phyloP scores from a whole-genome alignment of 2,113 vertebrate species.

The Alexandromys fortis region DNA sequence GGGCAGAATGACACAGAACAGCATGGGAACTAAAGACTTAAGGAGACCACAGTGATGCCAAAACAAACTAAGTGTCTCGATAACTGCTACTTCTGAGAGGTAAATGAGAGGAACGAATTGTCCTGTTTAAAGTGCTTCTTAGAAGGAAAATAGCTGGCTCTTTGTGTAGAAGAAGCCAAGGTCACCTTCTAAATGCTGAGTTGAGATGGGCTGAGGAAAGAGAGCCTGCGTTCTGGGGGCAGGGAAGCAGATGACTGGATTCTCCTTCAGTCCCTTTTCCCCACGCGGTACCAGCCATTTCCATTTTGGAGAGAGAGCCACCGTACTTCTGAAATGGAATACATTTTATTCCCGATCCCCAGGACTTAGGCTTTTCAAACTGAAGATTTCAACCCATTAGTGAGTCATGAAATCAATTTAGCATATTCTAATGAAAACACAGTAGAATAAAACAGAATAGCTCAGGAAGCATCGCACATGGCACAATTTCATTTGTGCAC shows the following conservation, averaged over 20 bases:
- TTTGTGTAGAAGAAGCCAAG: neutral
- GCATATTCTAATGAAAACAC: slow-evolving; percentile 38
- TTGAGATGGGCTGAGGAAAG: neutral
- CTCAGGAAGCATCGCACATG: neutral
- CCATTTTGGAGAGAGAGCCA: slow-evolving; percentile 30
- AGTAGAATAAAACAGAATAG: slow-evolving; percentile 36
- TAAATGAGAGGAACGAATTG: neutral
- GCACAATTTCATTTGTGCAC: neutral
- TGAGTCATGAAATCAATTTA: slow-evolving; percentile 32
- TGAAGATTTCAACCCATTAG: neutral
- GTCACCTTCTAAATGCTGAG: slow-evolving; percentile 15
- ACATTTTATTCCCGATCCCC: slow-evolving; percentile 3
- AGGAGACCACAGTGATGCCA: neutral
- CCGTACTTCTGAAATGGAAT: neutral
- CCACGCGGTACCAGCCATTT: neutral
- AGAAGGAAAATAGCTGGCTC: neutral
- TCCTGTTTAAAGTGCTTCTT: neutral
- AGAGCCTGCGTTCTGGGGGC: neutral
- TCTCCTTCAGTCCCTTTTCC: neutral
- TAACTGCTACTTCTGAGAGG: neutral
- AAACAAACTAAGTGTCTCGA: neutral
- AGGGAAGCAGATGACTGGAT: neutral
- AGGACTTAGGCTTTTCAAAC: slow-evolving; percentile 34
- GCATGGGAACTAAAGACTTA: neutral
- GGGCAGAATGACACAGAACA: neutral